Evolutionary conservation across 2,797 vertebrate species (phyloP), one percentile per base, ranked within the genome.

Genomic region (Acipenser oxyrinchus): DNA sequence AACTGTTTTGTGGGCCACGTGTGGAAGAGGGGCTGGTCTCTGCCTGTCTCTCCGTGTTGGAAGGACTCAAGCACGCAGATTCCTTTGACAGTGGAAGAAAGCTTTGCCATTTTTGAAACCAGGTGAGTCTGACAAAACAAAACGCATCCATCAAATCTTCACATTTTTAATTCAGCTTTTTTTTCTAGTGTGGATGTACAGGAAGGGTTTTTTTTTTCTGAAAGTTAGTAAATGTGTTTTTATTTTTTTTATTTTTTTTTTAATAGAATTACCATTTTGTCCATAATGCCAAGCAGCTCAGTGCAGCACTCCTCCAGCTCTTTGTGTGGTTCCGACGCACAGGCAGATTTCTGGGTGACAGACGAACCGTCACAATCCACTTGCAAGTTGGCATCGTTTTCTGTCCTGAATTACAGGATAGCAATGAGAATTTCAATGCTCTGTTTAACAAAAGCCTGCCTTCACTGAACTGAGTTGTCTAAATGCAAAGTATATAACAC

Each of bases 61-160:
- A 93, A 95, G 8, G 72, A 71, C 79, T 97, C 93, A 61, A 98
- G 87, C 3, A 95, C 90, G 72, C 88, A 89, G 60, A 98, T 66
- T 0, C 91, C 95, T 73, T 78, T 89, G 75, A 93, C 87, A 58
- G 90, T 89, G 0, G 76, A 84, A 73, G 88, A 80, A 61, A 98
- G 78, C 73, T 87, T 94, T 79, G 94, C 90, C 94, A 98, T 97
- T 85, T 94, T 97, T 49, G 65, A 68, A 63, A 95, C 84, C 69
- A 95, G 78, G 71, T 82, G 85, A n/a, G 75, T 81, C 95, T 96
- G 79, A 70, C 73, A 79, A 74, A 37, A 37, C 23, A 37, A 37
- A 37, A 37, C 1, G 23, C 23, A 37, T 37, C 23, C 23, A 37
- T 37, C 23, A 37, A 37, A 2, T 37, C 23, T 37, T 37, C 23